Conservation (phyloP, 2,113 vertebrate species). For the Corydoras maculifer region DNA sequence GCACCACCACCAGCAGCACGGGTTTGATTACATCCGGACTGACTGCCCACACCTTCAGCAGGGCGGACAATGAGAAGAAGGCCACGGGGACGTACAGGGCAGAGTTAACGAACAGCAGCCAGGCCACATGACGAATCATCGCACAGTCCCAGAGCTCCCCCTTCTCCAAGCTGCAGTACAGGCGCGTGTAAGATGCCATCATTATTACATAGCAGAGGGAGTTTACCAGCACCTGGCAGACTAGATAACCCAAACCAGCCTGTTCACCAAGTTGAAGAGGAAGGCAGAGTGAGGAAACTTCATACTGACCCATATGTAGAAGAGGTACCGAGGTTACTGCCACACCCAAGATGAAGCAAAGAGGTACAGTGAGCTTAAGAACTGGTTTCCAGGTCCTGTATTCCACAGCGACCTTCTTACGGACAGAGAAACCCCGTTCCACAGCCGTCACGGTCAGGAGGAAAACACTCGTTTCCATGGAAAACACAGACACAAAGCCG, state of each 20-base stretch:
- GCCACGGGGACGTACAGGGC: conserved; percentile 87
- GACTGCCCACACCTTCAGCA: conserved; percentile 76
- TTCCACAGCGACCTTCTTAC: conserved; percentile 69
- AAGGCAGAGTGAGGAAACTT: conserved; percentile 77
- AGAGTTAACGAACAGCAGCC: conserved; percentile 88
- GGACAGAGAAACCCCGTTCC: too few relatives aligned
- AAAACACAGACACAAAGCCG: conserved; percentile 79
- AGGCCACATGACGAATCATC: conserved; percentile 83
- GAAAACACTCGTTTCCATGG: conserved; percentile 81
- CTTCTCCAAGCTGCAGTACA: conserved; percentile 80
- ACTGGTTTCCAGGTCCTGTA: conserved; percentile 51
- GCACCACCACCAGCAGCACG: conserved; percentile 80
- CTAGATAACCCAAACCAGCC: conserved; percentile 69
- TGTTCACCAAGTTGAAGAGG: conserved; percentile 74
- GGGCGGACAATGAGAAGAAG: conserved; percentile 84
- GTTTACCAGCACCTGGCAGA: conserved; percentile 82
- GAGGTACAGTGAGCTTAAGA: conserved; percentile 54
- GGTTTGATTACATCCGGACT: conserved; percentile 79
- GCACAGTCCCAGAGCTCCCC: conserved; percentile 70
- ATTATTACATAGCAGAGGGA: conserved; percentile 83
- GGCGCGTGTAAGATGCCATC: conserved; percentile 78
- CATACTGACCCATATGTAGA: conserved; percentile 65
- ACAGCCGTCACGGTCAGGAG: conserved; percentile 79
- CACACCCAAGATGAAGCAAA: conserved; percentile 67
- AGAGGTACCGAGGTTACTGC: conserved; percentile 70